Conservation (phyloP, 2,797 vertebrate species). For the Arvicola amphibius region DNA sequence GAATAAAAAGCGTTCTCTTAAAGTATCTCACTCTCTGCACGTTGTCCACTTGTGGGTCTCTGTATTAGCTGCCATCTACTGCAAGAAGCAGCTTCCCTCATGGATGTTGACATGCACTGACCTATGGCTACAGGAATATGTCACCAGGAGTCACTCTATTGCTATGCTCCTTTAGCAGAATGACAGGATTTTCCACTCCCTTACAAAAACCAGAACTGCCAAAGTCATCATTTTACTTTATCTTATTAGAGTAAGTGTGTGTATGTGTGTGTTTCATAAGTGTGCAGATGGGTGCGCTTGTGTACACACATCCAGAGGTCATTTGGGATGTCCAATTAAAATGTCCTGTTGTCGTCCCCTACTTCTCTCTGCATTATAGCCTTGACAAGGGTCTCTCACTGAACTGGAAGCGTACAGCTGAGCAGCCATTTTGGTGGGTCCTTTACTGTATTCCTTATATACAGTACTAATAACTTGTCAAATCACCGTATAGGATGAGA, state of each 20-base stretch:
- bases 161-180: background rate
- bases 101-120: background rate
- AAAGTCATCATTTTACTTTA: constrained; percentile 50
- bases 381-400: background rate
- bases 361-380: background rate
- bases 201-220: constrained; percentile 53
- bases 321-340: background rate
- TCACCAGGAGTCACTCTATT: background rate
- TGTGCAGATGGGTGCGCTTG: background rate
- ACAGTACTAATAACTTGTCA: background rate
- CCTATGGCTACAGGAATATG: background rate
- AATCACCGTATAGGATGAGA: background rate
- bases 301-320: background rate
- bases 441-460: background rate
- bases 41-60: background rate
- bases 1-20: background rate
- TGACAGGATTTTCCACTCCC: background rate
- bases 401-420: background rate
- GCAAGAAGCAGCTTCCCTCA: background rate
- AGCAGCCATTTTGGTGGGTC: background rate
- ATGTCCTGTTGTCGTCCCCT: background rate
- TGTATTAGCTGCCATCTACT: background rate
- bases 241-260: background rate
- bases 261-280: background rate
- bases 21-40: background rate